These are phyloP conservation scores for Nymphalis polychloros DNA, from an alignment of 2,888 invertebrate species.

Conservation along the genomic window DNA sequence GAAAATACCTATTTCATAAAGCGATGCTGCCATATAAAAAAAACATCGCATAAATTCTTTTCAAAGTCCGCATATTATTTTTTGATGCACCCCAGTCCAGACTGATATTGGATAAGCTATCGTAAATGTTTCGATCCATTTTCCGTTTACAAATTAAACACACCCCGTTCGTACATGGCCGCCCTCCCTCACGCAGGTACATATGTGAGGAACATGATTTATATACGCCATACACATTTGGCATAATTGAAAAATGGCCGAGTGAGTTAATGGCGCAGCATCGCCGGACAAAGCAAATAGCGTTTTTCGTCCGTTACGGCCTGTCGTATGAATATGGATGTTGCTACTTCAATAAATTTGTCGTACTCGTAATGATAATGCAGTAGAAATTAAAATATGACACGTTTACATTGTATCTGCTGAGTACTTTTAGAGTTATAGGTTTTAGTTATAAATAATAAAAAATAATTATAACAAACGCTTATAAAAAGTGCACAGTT, in stretches of 20 bases:
- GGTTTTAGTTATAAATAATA: not conserved
- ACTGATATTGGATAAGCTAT: conserved; percentile 58
- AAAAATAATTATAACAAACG: too few species aligned
- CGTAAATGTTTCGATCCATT: conserved; percentile 64
- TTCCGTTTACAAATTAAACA: conserved; percentile 77
- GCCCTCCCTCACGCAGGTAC: conserved; percentile 45
- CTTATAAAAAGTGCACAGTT: too few species aligned
- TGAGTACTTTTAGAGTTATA: not conserved
- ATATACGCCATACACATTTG: conserved; percentile 74
- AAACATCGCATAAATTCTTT: conserved; percentile 48
- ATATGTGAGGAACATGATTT: conserved; percentile 62
- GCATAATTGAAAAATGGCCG: conserved; percentile 80
- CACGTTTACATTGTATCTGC: not conserved
- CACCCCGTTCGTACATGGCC: conserved; percentile 47
- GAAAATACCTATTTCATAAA: conserved; percentile 11
- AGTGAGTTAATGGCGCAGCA: conserved; percentile 58
- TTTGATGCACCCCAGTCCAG: conserved; percentile 54
- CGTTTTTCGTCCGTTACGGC: conserved; percentile 50
- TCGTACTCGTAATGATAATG: conserved; percentile 36
- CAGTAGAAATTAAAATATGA: conserved; percentile 12
- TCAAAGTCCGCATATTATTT: conserved; percentile 45
- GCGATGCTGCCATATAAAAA: conserved; percentile 7
- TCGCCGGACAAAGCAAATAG: conserved; percentile 66
- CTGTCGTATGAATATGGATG: conserved; percentile 44
- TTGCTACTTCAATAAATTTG: conserved; percentile 42